Evolutionary conservation across 2,113 vertebrate genomes (phyloP).

Genomic region (Carassius gibelio): DNA sequence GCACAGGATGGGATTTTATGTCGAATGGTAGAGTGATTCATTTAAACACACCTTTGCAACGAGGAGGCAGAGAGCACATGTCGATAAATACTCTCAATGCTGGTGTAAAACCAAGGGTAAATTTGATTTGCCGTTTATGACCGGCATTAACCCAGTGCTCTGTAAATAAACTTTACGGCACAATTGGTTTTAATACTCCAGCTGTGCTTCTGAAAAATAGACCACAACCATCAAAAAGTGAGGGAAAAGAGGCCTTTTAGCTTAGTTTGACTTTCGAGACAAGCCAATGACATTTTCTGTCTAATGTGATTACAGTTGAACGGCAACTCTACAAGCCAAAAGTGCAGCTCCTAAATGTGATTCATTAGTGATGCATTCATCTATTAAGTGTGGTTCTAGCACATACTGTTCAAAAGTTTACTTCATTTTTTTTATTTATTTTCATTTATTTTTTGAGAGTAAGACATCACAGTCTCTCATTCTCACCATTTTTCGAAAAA

Average conservation of each 20-base stretch:
- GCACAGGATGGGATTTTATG: conserved; percentile 51
- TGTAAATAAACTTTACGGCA: conserved; percentile 62
- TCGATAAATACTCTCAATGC: conserved; percentile 53
- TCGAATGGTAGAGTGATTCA: conserved; percentile 54
- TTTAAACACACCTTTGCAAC: conserved; percentile 43
- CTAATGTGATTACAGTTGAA: not conserved
- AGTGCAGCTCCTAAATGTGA: not conserved
- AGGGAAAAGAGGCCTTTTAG: not conserved
- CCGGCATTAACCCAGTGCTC: conserved; percentile 57
- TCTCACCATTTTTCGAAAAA: too few relatives aligned
- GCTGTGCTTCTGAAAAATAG: conserved; percentile 45
- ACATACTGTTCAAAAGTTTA: not conserved
- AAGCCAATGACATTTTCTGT: conserved; percentile 36
- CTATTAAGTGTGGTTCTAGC: not conserved
- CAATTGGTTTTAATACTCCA: conserved; percentile 47
- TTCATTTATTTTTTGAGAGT: too few relatives aligned
- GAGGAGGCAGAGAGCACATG: conserved; percentile 27
- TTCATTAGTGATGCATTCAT: not conserved
- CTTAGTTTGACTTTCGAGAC: conserved; percentile 45
- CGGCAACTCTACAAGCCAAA: not conserved
- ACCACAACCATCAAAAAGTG: conserved; percentile 21
- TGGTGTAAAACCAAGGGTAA: conserved; percentile 59
- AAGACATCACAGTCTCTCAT: too few relatives aligned
- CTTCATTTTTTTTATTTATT: not conserved
- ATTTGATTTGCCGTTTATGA: conserved; percentile 61